Evolutionary conservation across 2,113 vertebrate species (phyloP).

Genomic region (Poicephalus meyeri): DNA sequence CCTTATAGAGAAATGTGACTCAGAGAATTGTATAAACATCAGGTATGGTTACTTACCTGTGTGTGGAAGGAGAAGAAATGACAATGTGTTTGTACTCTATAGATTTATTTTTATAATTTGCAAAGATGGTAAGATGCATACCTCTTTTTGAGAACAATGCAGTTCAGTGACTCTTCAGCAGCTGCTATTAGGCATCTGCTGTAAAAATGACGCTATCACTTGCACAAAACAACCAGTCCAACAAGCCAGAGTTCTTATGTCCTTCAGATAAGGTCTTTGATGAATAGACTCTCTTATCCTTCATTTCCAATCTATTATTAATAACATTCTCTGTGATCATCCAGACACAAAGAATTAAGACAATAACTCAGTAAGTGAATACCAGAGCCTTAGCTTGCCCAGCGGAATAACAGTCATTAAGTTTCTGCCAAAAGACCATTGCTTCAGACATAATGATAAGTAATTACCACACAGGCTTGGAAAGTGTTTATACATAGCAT

Average conservation of each 20-base stretch:
- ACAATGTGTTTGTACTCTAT: background rate
- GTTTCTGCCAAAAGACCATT: background rate
- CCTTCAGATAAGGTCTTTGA: slow-evolving; percentile 12
- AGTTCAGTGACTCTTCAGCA: slow-evolving; percentile 7
- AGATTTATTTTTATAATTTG: background rate
- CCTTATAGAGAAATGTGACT: no score
- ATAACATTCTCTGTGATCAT: slow-evolving; percentile 31
- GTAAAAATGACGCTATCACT: background rate
- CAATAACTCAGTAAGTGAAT: slow-evolving; percentile 7
- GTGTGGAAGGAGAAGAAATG: no score
- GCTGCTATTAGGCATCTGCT: background rate
- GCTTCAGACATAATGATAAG: background rate
- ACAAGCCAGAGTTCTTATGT: background rate
- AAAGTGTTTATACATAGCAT: background rate
- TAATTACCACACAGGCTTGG: background rate
- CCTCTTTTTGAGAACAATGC: background rate
- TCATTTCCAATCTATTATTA: slow-evolving; percentile 50
- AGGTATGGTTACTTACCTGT: no score
- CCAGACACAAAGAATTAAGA: slow-evolving; percentile 44
- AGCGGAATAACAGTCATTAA: background rate
- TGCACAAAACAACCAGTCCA: slow-evolving; percentile 33
- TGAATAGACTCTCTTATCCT: slow-evolving; percentile 11
- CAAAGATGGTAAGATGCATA: background rate
- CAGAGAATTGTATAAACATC: no score
- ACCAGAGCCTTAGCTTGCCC: background rate